phyloP scores from a whole-genome alignment of 1,140 invertebrate species.

The Nasonia longicornis region DNA sequence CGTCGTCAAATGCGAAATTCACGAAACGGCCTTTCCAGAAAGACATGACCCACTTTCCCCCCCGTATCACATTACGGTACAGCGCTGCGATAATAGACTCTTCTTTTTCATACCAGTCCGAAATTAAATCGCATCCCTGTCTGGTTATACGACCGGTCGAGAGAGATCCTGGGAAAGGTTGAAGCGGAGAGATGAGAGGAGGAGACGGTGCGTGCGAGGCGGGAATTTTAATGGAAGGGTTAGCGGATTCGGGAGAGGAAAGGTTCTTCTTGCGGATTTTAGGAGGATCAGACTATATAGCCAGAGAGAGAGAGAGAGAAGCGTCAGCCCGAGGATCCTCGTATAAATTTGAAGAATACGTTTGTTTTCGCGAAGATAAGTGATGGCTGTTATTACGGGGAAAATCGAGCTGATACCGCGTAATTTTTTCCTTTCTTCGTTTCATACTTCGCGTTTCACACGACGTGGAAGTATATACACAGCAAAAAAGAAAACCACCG shows the following conservation, averaged over 20 bases:
- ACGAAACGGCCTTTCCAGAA: too few species aligned
- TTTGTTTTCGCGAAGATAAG: background rate
- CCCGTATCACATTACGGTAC: background rate
- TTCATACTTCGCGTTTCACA: too few species aligned
- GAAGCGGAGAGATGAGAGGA: background rate
- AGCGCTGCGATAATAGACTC: background rate
- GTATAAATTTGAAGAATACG: background rate
- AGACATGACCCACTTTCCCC: background rate
- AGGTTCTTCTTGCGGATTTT: background rate
- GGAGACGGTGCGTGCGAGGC: background rate
- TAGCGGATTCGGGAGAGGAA: background rate
- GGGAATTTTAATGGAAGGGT: constrained; percentile 3
- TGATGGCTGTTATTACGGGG: background rate
- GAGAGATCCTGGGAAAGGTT: background rate
- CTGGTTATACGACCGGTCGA: background rate
- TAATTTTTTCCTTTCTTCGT: too few species aligned
- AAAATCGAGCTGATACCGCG: background rate
- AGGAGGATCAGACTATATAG: background rate
- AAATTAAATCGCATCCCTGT: background rate
- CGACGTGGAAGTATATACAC: too few species aligned
- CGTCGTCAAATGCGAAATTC: too few species aligned
- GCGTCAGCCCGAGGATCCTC: background rate
- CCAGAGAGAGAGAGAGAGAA: background rate
- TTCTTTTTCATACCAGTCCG: background rate
- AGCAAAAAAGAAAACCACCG: too few species aligned